Percentiles rank a stretch among this genome's conserved stretches.
phyloP scores from a whole-genome alignment of 2,888 invertebrate species.

The Dicyrtomina minuta region DNA sequence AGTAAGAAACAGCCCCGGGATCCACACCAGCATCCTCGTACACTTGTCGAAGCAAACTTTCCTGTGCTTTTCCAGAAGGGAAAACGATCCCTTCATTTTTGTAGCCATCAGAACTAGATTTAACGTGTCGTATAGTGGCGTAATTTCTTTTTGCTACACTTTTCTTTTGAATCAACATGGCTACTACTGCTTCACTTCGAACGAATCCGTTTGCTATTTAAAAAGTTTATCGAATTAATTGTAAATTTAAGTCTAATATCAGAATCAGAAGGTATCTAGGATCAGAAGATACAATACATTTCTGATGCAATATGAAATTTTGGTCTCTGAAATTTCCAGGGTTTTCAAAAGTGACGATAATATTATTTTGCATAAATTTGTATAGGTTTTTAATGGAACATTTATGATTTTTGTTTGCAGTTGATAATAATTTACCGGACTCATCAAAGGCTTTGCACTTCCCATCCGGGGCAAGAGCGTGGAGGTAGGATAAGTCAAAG shows the following conservation, averaged over 20 bases:
- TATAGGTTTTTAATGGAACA: no score
- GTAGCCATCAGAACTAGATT: conserved; percentile 61
- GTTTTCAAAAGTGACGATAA: no score
- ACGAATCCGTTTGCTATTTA: conserved; percentile 57
- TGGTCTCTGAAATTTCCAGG: no score
- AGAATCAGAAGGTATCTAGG: no score
- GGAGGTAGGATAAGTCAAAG: conserved; percentile 66
- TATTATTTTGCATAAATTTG: no score
- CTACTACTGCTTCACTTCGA: conserved; percentile 58
- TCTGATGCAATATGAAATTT: no score
- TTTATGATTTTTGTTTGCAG: no score
- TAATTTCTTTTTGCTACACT: conserved; percentile 57
- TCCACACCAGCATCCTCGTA: conserved; percentile 59
- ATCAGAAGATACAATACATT: no score
- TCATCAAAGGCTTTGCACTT: conserved; percentile 67
- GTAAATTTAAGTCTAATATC: no score
- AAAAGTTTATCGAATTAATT: background rate
- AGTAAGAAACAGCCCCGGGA: conserved; percentile 59
- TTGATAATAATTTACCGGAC: no score
- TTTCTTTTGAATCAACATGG: conserved; percentile 57
- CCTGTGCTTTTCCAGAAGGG: conserved; percentile 59
- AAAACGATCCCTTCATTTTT: conserved; percentile 56
- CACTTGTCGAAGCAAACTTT: conserved; percentile 59
- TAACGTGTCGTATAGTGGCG: conserved; percentile 59
- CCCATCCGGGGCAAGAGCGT: conserved; percentile 65